These are phyloP conservation scores for Pterobdella sp. DNA, from an alignment of 2,888 invertebrate genomes.

Conservation along the genomic window DNA sequence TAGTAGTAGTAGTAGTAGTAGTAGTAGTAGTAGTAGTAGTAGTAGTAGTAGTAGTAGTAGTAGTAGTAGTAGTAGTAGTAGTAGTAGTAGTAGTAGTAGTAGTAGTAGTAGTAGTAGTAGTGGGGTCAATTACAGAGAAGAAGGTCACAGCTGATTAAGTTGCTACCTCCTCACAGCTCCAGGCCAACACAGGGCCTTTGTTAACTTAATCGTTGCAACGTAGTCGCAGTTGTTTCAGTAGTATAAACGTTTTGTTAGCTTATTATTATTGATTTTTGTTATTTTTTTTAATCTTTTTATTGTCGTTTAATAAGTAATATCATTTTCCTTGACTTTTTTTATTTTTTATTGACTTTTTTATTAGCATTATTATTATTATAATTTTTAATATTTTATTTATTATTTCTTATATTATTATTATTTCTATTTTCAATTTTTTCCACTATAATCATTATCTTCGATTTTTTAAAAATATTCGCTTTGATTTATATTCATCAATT, in stretches of 20 bases:
- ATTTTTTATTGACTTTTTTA: neutral
- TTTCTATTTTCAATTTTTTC: neutral
- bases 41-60: slow-evolving; percentile 28
- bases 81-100: slow-evolving; percentile 22
- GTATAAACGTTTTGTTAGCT: too few relatives aligned
- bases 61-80: slow-evolving; percentile 30
- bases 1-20: slow-evolving; percentile 20
- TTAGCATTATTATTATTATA: neutral
- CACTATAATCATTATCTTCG: neutral
- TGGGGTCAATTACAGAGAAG: slow-evolving; percentile 25
- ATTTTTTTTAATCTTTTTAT: neutral
- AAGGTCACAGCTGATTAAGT: too few relatives aligned
- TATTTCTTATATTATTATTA: neutral
- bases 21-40: slow-evolving; percentile 28
- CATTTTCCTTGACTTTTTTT: too few relatives aligned
- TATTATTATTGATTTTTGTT: neutral
- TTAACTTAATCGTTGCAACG: too few relatives aligned
- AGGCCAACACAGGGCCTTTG: too few relatives aligned
- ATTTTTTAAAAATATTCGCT: too few relatives aligned
- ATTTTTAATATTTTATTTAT: neutral
- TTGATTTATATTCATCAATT: too few relatives aligned
- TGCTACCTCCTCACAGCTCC: too few relatives aligned
- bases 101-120: slow-evolving; percentile 29
- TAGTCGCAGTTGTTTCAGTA: too few relatives aligned
- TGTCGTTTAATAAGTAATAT: too few relatives aligned